Evolutionary conservation across 2,797 vertebrate species (phyloP).

Genomic region (Labroides dimidiatus): DNA sequence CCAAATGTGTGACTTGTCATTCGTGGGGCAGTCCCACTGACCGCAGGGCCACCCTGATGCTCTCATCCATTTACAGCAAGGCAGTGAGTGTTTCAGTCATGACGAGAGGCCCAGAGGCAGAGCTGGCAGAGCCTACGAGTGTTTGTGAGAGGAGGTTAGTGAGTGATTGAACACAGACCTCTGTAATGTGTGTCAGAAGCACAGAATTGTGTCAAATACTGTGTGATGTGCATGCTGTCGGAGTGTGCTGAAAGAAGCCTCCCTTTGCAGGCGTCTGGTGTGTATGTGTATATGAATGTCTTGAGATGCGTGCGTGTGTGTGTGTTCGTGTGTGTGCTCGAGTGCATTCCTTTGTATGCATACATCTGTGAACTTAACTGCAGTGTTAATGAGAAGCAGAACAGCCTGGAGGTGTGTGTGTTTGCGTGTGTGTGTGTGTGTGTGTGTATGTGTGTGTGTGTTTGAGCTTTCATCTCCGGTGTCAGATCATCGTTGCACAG

Average conservation of each 20-base stretch:
- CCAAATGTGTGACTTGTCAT: slow-evolving; percentile 57
- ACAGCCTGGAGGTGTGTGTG: slow-evolving; percentile 47
- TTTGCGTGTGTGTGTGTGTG: slow-evolving; percentile 28
- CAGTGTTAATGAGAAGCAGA: slow-evolving; percentile 72
- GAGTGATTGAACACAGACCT: slow-evolving; percentile 67
- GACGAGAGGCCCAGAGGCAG: slow-evolving; percentile 47
- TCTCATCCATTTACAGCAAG: slow-evolving; percentile 51
- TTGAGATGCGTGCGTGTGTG: slow-evolving; percentile 8
- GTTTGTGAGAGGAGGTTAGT: slow-evolving; percentile 49
- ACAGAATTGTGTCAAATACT: slow-evolving; percentile 54
- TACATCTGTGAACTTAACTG: slow-evolving; percentile 56
- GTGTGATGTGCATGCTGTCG: slow-evolving; percentile 22
- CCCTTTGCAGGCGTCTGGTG: slow-evolving; percentile 26
- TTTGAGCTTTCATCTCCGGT: slow-evolving; percentile 65
- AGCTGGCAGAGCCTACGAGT: slow-evolving; percentile 47
- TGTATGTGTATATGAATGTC: slow-evolving; percentile 32
- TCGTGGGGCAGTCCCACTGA: slow-evolving; percentile 53
- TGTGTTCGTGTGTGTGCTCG: background rate
- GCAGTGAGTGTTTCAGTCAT: slow-evolving; percentile 61
- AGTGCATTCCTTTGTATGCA: slow-evolving; percentile 24
- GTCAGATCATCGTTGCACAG: slow-evolving; percentile 55
- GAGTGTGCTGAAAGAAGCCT: slow-evolving; percentile 51
- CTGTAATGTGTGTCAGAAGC: slow-evolving; percentile 57
- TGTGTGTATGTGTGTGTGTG: slow-evolving; percentile 3
- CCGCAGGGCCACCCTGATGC: slow-evolving; percentile 63